Evolutionary conservation across 2,113 vertebrate genomes (phyloP).

Genomic region (Ophiodon elongatus): DNA sequence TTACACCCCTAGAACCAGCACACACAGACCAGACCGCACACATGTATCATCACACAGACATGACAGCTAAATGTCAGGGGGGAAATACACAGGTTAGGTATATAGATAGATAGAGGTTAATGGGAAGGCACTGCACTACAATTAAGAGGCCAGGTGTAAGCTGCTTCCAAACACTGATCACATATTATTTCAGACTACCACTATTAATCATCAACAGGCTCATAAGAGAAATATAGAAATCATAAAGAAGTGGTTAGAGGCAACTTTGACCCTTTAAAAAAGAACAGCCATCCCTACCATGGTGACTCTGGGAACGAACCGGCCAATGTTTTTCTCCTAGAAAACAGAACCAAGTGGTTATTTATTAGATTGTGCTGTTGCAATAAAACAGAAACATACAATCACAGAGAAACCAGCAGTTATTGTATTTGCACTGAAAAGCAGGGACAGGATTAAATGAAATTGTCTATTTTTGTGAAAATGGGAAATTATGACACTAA

Average conservation of each 20-base stretch:
- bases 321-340: slow-evolving; percentile 87
- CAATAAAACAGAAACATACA: slow-evolving; percentile 23
- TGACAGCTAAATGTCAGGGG: slow-evolving; percentile 53
- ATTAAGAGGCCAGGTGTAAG: slow-evolving; percentile 70
- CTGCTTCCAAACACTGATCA: slow-evolving; percentile 72
- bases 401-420: slow-evolving; percentile 17
- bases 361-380: slow-evolving; percentile 37
- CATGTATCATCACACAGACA: slow-evolving; percentile 77
- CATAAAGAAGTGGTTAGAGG: slow-evolving; percentile 64
- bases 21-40: slow-evolving; percentile 65
- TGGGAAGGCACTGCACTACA: slow-evolving; percentile 72
- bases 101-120: slow-evolving; percentile 47
- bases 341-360: slow-evolving; percentile 83
- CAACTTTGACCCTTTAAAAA: slow-evolving; percentile 74
- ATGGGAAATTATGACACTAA: not conserved
- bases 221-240: slow-evolving; percentile 17
- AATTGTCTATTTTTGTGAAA: not conserved
- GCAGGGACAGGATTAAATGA: not conserved
- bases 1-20: slow-evolving; percentile 59
- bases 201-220: slow-evolving; percentile 12
- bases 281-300: slow-evolving; percentile 85
- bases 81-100: slow-evolving; percentile 65
- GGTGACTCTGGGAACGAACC: slow-evolving; percentile 86
- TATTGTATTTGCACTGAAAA: slow-evolving; percentile 10
- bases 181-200: slow-evolving; percentile 1